Evolutionary conservation across 2,888 invertebrate species (phyloP).

Genomic region (Drosophila ezoana): DNA sequence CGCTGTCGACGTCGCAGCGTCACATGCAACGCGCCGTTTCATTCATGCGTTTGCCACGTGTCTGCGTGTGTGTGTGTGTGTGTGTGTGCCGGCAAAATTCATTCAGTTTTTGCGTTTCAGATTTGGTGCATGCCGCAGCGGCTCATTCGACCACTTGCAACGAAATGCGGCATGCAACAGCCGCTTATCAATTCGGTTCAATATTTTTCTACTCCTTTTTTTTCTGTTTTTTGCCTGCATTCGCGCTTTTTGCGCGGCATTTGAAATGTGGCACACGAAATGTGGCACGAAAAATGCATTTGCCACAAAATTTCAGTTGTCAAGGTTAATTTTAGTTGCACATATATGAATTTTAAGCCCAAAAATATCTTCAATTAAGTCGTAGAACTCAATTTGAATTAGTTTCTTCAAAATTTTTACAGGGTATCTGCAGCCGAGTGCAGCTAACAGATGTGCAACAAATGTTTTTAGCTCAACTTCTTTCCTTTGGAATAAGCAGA

Average conservation of each 20-base stretch:
- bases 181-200: conserved; percentile 55
- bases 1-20: conserved; percentile 33
- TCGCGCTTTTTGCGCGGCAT: conserved; percentile 9
- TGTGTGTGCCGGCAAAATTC: conserved; percentile 57
- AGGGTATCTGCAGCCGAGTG: no score
- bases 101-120: conserved; percentile 65
- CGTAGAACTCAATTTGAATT: no score
- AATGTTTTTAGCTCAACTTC: no score
- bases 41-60: conserved; percentile 66
- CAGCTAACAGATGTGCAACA: no score
- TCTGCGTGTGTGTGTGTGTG: conserved; percentile 31
- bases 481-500: no score
- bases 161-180: conserved; percentile 41
- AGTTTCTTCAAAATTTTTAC: no score
- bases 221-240: conserved; percentile 3
- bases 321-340: no score
- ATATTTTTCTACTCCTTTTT: not conserved
- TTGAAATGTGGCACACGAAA: conserved; percentile 22
- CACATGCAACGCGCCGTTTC: conserved; percentile 73
- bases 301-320: no score
- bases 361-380: no score
- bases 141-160: conserved; percentile 66
- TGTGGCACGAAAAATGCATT: conserved; percentile 2
- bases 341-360: no score
- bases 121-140: conserved; percentile 61